Evolutionary conservation across 2,113 vertebrate species (phyloP), one percentile per base, ranked within the genome.

Genomic region (Strigops habroptila): DNA sequence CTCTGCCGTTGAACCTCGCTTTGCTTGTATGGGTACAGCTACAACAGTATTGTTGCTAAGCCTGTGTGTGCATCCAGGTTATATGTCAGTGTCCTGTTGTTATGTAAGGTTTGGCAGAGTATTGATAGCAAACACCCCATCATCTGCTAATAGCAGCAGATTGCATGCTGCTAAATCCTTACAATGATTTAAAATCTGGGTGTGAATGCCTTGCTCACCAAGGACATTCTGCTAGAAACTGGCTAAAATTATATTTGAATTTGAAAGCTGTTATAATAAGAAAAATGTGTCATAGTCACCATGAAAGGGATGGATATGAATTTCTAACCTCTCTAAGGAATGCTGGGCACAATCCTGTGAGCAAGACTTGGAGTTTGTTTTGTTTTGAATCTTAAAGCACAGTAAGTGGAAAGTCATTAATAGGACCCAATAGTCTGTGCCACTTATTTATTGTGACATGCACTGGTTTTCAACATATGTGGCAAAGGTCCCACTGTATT

Each of bases 31-130:
- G 35, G 63, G 7, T 55, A 27, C 0, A 64, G 73, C 53, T 48
- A 23, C 16, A 43, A 4, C 10, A 6, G 4, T 13, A 0, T 37
- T 67, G 18, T 14, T 53, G 31, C 62, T 81, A 60, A 67, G 69
- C 21, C 44, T 9, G 1, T 0, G 0, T 18, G 21, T 52, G 27
- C 53, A 9, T 65, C 25, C 33, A 35, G 1, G 2, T 35, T 41
- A 6, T 19, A 5, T 27, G 14, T 49, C 82, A 63, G 0, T n/a
- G 63, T 52, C 27, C n/a, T 1, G 0, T 23, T 19, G 30, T 23
- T 28, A 15, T 0, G 1, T 73, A 35, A 52, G 41, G 27, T 33
- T 65, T 91, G 74, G 21, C 35, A 55, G 48, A 63, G 28, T 55
- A 79, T n/a, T 44, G n/a, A 67, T 30, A 78, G 60, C 33, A 63